Percentiles rank a stretch among this genome's conserved stretches.
These are phyloP conservation scores for Mustelus asterias DNA, from an alignment of 2,113 vertebrate species.

Conservation along the genomic window DNA sequence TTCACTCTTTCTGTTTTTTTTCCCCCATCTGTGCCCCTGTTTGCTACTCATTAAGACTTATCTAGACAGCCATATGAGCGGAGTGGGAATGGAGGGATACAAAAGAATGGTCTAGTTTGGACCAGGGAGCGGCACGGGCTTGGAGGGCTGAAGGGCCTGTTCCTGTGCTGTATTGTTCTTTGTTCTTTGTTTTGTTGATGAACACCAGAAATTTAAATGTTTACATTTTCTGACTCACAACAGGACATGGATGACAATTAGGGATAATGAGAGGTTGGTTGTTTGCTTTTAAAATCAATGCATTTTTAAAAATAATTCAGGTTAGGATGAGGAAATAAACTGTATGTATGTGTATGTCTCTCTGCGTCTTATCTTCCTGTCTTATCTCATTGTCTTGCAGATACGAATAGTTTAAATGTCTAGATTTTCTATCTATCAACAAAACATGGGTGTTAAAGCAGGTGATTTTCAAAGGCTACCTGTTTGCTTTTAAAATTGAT, in stretches of 20 bases:
- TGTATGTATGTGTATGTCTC: not conserved
- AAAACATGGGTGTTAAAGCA: not conserved
- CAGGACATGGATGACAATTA: not conserved
- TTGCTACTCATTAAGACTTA: not conserved
- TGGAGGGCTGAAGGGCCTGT: too few species aligned
- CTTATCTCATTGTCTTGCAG: not conserved
- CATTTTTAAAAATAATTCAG: not conserved
- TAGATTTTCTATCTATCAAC: not conserved
- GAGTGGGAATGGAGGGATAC: too few species aligned
- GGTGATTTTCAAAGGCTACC: too few species aligned
- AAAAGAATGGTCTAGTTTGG: too few species aligned
- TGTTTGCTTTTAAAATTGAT: not conserved
- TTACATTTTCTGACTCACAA: not conserved
- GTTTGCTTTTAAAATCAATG: not conserved
- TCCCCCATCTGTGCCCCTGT: not conserved
- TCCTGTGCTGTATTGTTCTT: too few species aligned
- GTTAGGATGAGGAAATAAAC: not conserved
- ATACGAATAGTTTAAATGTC: not conserved
- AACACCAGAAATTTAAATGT: not conserved
- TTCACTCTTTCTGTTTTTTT: not conserved
- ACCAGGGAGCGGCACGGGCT: too few species aligned
- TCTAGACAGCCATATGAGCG: too few species aligned
- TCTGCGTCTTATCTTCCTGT: not conserved
- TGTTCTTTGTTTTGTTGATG: too few species aligned
- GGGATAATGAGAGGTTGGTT: not conserved